These are phyloP conservation scores for Catostylus mosaicus DNA, from an alignment of 30 jellyfish, hydroid and myxozoan genomes.

Conservation along the genomic window DNA sequence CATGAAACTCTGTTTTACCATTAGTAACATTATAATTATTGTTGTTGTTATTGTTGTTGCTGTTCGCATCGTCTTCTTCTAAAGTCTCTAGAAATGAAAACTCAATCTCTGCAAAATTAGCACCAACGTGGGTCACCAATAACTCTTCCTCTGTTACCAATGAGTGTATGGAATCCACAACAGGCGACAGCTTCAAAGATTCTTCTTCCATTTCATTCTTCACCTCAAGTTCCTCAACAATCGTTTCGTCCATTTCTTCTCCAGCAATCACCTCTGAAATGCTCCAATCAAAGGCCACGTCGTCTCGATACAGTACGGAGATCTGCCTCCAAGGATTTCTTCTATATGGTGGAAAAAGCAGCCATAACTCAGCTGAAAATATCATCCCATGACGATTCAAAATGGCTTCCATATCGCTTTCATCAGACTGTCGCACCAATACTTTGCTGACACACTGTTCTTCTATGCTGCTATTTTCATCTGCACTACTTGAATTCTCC, in stretches of 20 bases:
- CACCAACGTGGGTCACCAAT: neutral
- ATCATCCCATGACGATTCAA: neutral
- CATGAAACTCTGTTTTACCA: neutral
- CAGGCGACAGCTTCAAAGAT: no score
- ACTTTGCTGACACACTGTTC: neutral
- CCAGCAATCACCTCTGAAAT: neutral
- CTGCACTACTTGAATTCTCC: neutral
- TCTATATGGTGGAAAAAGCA: slow-evolving; percentile 35
- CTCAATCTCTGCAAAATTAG: slow-evolving; percentile 4
- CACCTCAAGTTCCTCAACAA: neutral
- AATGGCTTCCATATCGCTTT: neutral
- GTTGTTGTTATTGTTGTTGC: neutral
- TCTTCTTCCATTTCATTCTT: neutral
- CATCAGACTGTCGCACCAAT: neutral
- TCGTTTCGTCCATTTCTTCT: neutral
- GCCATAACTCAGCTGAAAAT: slow-evolving; percentile 42
- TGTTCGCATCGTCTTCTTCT: neutral
- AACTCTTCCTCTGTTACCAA: slow-evolving; percentile 12
- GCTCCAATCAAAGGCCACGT: slow-evolving; percentile 10
- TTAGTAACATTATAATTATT: neutral
- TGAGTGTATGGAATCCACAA: neutral
- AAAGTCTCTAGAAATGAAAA: neutral
- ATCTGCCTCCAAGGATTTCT: slow-evolving; percentile 29
- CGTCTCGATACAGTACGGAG: slow-evolving; percentile 26
- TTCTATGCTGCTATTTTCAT: neutral